Evolutionary conservation across 2,797 vertebrate genomes (phyloP).

Genomic region (Falco rusticolus): DNA sequence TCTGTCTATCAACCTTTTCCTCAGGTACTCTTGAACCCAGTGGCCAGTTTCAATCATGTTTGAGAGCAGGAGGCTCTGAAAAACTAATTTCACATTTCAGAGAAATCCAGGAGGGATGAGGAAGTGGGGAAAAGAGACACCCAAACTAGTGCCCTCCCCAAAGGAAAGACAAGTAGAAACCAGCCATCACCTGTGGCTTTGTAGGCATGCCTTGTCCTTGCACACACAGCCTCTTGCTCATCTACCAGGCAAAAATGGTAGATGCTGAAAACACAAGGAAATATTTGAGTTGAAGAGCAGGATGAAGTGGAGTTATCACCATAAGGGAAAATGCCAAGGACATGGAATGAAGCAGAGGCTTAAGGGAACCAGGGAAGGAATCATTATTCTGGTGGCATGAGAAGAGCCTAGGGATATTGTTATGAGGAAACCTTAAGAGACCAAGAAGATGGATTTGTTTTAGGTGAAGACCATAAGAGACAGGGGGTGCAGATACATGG

Average conservation of each 20-base stretch:
- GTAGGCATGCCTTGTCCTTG: not conserved
- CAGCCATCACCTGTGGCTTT: not conserved
- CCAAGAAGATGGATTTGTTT: not conserved
- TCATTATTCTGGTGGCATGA: not conserved
- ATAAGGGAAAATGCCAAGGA: not conserved
- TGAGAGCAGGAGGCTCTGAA: not conserved
- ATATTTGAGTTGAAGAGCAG: not conserved
- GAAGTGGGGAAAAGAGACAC: not conserved
- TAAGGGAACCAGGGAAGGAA: not conserved
- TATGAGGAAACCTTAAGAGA: not conserved
- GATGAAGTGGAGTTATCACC: not conserved
- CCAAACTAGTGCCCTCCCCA: not conserved
- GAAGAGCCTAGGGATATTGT: not conserved
- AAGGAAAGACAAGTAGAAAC: not conserved
- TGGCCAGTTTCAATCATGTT: not conserved
- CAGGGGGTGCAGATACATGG: not conserved
- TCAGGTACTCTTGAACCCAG: not conserved
- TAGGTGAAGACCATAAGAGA: not conserved
- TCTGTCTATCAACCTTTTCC: not conserved
- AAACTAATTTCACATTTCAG: not conserved
- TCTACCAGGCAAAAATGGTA: not conserved
- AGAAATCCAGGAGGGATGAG: not conserved
- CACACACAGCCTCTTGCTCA: not conserved
- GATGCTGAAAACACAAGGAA: not conserved
- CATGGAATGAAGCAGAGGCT: not conserved